These are phyloP conservation scores for Porites divaricata DNA, from an alignment of 92 coral and sea anemone genomes.

Conservation along the genomic window DNA sequence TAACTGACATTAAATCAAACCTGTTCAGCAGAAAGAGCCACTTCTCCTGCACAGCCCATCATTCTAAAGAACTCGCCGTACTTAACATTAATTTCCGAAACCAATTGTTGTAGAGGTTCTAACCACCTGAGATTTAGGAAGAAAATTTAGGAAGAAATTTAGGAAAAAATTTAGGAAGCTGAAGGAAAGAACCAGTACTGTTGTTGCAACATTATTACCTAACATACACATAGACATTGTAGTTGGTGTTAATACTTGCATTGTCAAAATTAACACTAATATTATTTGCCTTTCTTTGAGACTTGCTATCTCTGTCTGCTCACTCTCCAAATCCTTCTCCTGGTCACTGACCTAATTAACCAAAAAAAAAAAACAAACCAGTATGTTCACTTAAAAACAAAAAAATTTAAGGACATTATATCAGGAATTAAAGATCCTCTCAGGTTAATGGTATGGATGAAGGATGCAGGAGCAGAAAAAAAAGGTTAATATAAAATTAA, in stretches of 20 bases:
- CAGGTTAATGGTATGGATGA: no score
- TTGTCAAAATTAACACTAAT: neutral
- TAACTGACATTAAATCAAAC: conserved; percentile 33
- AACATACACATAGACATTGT: no score
- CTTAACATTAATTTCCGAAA: conserved; percentile 82
- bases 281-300: conserved; percentile 76
- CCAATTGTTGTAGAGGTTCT: conserved; percentile 80
- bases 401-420: no score
- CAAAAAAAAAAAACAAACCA: neutral
- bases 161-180: no score
- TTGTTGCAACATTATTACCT: no score
- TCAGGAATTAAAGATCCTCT: no score
- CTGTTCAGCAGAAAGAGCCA: conserved; percentile 90
- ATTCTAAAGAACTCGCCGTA: conserved; percentile 92
- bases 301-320: conserved; percentile 72
- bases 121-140: conserved; percentile 72
- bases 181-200: no score
- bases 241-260: no score
- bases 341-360: conserved; percentile 58
- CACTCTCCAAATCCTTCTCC: conserved; percentile 58
- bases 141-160: neutral
- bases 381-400: no score
- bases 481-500: no score
- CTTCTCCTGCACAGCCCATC: conserved; percentile 99
- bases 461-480: no score